Conservation (phyloP, 2,888 invertebrate species). For the Stenotaenia linearis region DNA sequence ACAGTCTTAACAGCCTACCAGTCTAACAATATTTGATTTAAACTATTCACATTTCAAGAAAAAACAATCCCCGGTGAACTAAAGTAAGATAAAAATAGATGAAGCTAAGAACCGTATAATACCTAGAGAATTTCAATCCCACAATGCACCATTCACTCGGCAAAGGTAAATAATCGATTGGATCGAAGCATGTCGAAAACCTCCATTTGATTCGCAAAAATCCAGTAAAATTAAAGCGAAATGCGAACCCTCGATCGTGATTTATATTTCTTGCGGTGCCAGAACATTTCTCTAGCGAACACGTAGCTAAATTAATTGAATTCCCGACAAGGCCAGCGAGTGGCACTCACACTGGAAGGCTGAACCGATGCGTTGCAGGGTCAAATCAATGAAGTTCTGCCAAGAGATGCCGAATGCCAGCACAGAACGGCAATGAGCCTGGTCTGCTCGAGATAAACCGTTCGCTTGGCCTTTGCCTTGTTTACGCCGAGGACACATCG, state of each 20-base stretch:
- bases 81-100: too few relatives aligned
- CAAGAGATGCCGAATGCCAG: background rate
- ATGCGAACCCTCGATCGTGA: background rate
- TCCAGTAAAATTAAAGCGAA: background rate
- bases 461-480: conserved; percentile 21
- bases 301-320: conserved; percentile 11
- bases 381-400: conserved; percentile 8
- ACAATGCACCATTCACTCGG: too few relatives aligned
- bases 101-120: too few relatives aligned
- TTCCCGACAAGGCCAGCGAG: conserved; percentile 11
- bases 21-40: too few relatives aligned
- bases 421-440: conserved; percentile 7
- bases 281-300: background rate
- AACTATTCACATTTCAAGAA: too few relatives aligned
- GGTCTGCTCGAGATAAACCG: background rate
- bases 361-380: conserved; percentile 1
- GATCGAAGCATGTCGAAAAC: too few relatives aligned
- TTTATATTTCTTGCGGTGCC: background rate
- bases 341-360: conserved; percentile 10
- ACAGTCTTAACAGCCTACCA: too few relatives aligned
- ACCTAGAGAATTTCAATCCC: too few relatives aligned
- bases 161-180: too few relatives aligned
- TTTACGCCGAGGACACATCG: conserved; percentile 19
- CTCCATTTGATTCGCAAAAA: too few relatives aligned
- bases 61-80: too few relatives aligned